These are phyloP conservation scores for Drosophila sp. DNA, from an alignment of 1,140 invertebrate species.

Conservation along the genomic window DNA sequence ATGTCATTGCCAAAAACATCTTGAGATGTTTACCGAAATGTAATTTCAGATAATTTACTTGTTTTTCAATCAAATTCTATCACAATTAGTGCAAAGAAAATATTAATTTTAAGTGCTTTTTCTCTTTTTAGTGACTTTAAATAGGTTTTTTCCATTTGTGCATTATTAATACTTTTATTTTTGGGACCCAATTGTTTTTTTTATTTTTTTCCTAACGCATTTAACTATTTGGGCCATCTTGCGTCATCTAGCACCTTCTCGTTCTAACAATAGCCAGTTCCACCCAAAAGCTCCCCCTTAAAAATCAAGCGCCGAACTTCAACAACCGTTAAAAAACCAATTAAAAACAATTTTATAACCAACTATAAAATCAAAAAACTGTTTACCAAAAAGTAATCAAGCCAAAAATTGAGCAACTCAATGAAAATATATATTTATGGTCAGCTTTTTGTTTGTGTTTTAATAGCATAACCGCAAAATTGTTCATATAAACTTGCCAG, in stretches of 20 bases:
- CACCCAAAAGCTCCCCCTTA: no score
- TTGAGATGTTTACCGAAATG: neutral
- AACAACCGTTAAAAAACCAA: constrained; percentile 31
- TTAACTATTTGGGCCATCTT: no score
- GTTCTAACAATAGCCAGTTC: neutral
- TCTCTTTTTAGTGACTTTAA: no score
- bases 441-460: constrained; percentile 29
- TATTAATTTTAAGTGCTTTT: no score
- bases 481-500: constrained; percentile 20
- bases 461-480: constrained; percentile 47
- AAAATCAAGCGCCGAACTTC: neutral
- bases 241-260: neutral
- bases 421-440: constrained; percentile 46
- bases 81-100: no score
- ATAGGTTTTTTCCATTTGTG: no score
- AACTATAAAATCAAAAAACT: constrained; percentile 54
- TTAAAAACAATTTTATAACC: constrained; percentile 45
- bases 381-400: constrained; percentile 29
- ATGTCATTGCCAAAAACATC: neutral
- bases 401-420: constrained; percentile 8
- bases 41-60: neutral
- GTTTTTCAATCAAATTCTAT: no score
- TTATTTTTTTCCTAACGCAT: no score
- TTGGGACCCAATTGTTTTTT: no score
- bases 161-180: no score